Percentiles rank a stretch among this genome's conserved stretches.
Evolutionary conservation across 2,888 invertebrate species (phyloP).

Genomic region (Drosophila tanythrix): DNA sequence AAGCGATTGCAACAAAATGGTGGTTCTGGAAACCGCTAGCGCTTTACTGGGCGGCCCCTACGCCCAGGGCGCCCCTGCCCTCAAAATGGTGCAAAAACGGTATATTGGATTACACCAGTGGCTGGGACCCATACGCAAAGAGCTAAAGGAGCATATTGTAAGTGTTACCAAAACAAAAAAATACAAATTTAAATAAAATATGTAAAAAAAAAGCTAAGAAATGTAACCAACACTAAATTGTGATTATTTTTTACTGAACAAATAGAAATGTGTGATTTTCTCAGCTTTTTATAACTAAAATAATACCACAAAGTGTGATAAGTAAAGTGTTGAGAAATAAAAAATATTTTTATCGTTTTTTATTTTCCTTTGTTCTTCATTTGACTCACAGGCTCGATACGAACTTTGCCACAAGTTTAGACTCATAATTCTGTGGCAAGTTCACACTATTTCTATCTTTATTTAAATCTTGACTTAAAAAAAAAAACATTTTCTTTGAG

Average conservation of each 20-base stretch:
- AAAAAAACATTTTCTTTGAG: neutral
- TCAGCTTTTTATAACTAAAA: neutral
- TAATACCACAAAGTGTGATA: neutral
- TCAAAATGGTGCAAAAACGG: slow-evolving; percentile 95
- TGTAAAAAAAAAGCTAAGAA: neutral
- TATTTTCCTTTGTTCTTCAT: neutral
- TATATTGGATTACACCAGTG: slow-evolving; percentile 96
- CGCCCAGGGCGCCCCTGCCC: slow-evolving; percentile 92
- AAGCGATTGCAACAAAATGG: slow-evolving; percentile 85
- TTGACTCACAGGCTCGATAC: neutral
- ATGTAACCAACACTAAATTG: neutral
- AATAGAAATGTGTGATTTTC: neutral
- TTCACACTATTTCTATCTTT: neutral
- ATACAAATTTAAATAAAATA: neutral
- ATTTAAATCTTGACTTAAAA: neutral
- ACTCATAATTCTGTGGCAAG: neutral
- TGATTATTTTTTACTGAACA: neutral
- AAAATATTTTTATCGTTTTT: neutral
- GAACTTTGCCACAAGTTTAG: neutral
- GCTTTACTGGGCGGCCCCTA: slow-evolving; percentile 91
- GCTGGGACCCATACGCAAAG: slow-evolving; percentile 94
- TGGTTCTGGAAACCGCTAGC: slow-evolving; percentile 91
- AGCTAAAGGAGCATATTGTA: slow-evolving; percentile 92
- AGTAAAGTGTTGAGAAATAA: neutral
- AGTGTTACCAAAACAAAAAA: slow-evolving; percentile 77